Evolutionary conservation across 2,888 invertebrate genomes (phyloP).

Genomic region (Automeris io): DNA sequence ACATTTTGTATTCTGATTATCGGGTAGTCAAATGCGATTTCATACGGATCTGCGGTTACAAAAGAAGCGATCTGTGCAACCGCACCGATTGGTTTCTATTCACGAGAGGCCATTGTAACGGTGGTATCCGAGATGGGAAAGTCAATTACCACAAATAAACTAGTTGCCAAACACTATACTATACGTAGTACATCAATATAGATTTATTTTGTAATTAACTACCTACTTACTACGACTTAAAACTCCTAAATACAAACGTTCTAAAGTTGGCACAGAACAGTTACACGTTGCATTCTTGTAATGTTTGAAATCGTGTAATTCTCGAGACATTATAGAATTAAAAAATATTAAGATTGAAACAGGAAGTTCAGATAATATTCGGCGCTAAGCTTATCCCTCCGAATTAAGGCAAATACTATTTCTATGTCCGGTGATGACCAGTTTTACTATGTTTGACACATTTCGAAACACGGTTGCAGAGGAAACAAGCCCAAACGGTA

Average conservation of each 20-base stretch:
- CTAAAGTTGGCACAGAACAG: no score
- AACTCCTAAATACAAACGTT: no score
- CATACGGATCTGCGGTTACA: conserved; percentile 49
- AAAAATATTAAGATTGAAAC: no score
- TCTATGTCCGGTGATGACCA: no score
- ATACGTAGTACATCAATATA: conserved; percentile 23
- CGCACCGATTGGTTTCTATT: conserved; percentile 49
- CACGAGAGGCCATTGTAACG: conserved; percentile 27
- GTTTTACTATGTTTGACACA: conserved; percentile 14
- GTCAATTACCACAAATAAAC: conserved; percentile 40
- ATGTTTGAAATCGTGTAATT: no score
- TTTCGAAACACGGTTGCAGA: conserved; percentile 6
- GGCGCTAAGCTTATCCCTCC: no score
- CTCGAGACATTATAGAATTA: no score
- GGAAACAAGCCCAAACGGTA: neutral
- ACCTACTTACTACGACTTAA: neutral
- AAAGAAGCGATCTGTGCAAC: conserved; percentile 52
- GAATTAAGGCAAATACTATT: no score
- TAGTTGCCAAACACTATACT: conserved; percentile 29
- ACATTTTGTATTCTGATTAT: conserved; percentile 11
- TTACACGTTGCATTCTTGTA: no score
- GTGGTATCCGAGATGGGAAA: conserved; percentile 38
- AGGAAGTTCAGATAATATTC: no score
- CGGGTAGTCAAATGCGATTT: conserved; percentile 33
- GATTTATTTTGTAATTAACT: conserved; percentile 26